phyloP scores from a whole-genome alignment of 2,797 vertebrate genomes.

The Eulemur albifrons region DNA sequence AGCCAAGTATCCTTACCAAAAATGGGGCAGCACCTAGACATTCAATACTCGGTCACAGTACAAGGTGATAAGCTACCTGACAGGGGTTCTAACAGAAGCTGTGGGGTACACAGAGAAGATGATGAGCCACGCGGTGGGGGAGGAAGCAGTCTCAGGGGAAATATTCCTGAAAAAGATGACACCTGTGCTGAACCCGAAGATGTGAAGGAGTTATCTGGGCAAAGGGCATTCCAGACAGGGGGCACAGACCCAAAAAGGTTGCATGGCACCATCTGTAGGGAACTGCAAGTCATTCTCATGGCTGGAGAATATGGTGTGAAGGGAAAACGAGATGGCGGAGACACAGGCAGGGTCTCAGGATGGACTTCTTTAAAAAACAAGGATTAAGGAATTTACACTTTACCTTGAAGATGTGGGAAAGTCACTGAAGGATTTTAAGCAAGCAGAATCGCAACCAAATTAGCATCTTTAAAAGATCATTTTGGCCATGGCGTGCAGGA shows the following conservation, averaged over 20 bases:
- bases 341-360: background rate
- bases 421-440: background rate
- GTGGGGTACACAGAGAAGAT: background rate
- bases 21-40: background rate
- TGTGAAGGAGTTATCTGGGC: background rate
- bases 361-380: background rate
- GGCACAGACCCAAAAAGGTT: background rate
- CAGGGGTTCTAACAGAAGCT: background rate
- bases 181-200: background rate
- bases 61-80: background rate
- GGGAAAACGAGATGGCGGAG: background rate
- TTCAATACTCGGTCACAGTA: background rate
- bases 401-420: background rate
- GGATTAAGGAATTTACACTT: background rate
- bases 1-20: background rate
- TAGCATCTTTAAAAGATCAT: background rate
- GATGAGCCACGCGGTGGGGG: background rate
- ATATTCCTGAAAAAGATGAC: background rate
- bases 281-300: background rate
- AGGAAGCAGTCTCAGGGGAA: background rate
- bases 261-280: background rate
- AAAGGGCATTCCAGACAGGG: background rate
- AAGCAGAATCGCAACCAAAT: background rate
- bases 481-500: background rate
- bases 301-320: accelerated